These are phyloP conservation scores for Lycodopsis pacificus DNA, from an alignment of 2,797 vertebrate species.

Conservation along the genomic window DNA sequence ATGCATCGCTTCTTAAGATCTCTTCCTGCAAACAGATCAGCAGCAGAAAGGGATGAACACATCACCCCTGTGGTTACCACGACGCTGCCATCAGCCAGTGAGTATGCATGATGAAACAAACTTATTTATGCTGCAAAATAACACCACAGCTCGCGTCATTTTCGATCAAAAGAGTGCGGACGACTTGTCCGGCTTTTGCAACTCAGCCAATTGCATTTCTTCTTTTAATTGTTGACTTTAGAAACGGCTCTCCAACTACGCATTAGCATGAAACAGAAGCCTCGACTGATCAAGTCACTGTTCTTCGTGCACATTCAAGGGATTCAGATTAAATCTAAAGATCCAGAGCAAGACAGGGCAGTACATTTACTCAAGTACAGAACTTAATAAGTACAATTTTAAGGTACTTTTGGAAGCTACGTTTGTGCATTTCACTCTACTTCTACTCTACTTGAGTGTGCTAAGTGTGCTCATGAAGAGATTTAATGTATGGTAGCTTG, in stretches of 20 bases:
- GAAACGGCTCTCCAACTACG: no score
- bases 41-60: conserved; percentile 16
- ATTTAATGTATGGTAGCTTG: no score
- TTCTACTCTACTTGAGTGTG: no score
- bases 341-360: no score
- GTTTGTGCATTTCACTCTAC: no score
- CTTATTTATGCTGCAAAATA: conserved; percentile 37
- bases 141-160: conserved; percentile 41
- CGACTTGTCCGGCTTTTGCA: conserved; percentile 11
- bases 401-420: no score
- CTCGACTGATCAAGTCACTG: neutral
- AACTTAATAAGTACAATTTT: no score
- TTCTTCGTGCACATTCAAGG: neutral
- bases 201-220: conserved; percentile 7
- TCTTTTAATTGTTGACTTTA: neutral
- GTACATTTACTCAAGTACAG: no score
- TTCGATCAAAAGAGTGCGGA: conserved; percentile 4
- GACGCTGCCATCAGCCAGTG: conserved; percentile 28
- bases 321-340: neutral
- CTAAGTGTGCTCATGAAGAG: no score
- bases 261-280: neutral
- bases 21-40: conserved; percentile 27
- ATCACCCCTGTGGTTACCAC: conserved; percentile 17
- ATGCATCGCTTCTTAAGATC: neutral
- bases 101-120: conserved; percentile 41